phyloP scores from a whole-genome alignment of 2,113 vertebrate species.

The Pantherophis guttatus region DNA sequence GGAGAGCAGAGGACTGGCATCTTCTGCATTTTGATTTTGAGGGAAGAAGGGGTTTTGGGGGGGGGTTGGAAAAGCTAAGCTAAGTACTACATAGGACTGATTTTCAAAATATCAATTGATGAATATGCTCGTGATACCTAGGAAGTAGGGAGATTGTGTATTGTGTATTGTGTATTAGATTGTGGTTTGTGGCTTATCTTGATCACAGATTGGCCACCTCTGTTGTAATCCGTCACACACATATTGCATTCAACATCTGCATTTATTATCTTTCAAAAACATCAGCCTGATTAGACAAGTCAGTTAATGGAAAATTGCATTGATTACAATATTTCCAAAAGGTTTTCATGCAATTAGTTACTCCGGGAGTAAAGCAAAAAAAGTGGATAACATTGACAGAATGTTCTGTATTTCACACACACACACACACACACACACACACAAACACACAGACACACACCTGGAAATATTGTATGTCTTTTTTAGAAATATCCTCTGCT shows the following conservation, averaged over 20 bases:
- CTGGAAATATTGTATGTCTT: background rate
- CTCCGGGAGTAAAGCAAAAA: background rate
- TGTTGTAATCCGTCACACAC: background rate
- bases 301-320: background rate
- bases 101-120: background rate
- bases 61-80: background rate
- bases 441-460: too few species aligned
- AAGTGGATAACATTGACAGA: background rate
- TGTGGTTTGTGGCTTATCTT: background rate
- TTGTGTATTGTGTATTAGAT: too few species aligned
- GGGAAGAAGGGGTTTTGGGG: background rate
- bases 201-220: background rate
- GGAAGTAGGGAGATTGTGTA: background rate
- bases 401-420: background rate
- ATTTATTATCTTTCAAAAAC: background rate
- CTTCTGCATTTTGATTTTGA: background rate
- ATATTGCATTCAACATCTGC: background rate
- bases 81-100: background rate
- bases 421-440: too few species aligned
- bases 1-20: background rate
- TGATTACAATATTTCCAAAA: background rate
- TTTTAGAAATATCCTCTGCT: background rate
- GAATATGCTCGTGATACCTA: background rate
- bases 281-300: background rate
- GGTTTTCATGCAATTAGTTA: background rate